phyloP scores from a whole-genome alignment of 2,113 vertebrate genomes.

The Pelodiscus sinensis region DNA sequence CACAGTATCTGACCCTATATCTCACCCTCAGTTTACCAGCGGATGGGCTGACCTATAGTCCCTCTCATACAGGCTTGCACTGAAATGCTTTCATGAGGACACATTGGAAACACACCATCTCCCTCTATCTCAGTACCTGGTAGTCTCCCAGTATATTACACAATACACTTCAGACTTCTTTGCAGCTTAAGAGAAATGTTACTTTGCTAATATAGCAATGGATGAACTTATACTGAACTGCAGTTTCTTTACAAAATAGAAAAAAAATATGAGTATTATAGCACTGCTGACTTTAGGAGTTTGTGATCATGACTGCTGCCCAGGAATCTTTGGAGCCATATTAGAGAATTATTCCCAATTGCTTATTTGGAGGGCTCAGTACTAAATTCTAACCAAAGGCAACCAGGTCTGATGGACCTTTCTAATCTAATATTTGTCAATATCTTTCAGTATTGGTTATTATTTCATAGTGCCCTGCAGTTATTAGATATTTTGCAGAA shows the following conservation, averaged over 20 bases:
- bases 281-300: neutral
- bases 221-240: neutral
- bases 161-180: neutral
- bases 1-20: neutral
- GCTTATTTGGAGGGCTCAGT: neutral
- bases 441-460: neutral
- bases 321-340: neutral
- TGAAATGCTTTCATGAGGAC: neutral
- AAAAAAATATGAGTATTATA: neutral
- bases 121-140: neutral
- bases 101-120: neutral
- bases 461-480: neutral
- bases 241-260: neutral
- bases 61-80: neutral
- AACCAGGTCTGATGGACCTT: neutral
- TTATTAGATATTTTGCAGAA: neutral
- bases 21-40: neutral
- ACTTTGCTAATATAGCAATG: neutral
- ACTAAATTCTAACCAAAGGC: neutral
- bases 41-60: neutral
- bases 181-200: neutral
- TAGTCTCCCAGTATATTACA: neutral
- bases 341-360: neutral
- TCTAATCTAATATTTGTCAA: neutral
- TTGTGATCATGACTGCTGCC: neutral